These are phyloP conservation scores for Brevimyrus niger DNA, from an alignment of 2,113 vertebrate species.

Conservation along the genomic window DNA sequence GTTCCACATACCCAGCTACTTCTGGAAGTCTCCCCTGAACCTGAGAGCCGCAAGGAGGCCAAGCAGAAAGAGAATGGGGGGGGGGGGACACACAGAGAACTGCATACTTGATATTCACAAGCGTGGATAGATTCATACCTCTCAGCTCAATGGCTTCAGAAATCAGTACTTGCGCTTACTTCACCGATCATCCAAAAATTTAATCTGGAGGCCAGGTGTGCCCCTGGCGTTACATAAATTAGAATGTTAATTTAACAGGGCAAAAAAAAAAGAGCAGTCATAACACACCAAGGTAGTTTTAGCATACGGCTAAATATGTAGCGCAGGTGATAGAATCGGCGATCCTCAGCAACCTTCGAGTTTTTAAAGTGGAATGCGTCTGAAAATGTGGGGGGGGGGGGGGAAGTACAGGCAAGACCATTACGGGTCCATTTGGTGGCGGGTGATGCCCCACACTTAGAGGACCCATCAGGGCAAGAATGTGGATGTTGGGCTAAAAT, in stretches of 20 bases:
- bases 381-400: not conserved
- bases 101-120: constrained; percentile 13
- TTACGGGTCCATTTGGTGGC: constrained; percentile 12
- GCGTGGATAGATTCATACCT: constrained; percentile 1
- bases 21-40: not conserved
- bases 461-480: not conserved
- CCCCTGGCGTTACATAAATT: not conserved
- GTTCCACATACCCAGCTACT: not conserved
- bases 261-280: not conserved
- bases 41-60: not conserved
- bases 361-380: not conserved
- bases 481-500: not conserved
- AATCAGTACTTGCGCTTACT: not conserved
- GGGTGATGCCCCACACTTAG: constrained; percentile 10
- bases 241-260: not conserved
- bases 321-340: not conserved
- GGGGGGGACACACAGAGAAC: not conserved
- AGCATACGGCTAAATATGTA: not conserved
- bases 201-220: not conserved
- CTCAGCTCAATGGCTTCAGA: not conserved
- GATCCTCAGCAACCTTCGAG: not conserved
- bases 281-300: not conserved
- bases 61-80: not conserved
- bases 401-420: not conserved
- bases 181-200: constrained; percentile 5